These are phyloP conservation scores for Alviniconcha strummeri DNA, from an alignment of 2,888 invertebrate species.

Conservation along the genomic window DNA sequence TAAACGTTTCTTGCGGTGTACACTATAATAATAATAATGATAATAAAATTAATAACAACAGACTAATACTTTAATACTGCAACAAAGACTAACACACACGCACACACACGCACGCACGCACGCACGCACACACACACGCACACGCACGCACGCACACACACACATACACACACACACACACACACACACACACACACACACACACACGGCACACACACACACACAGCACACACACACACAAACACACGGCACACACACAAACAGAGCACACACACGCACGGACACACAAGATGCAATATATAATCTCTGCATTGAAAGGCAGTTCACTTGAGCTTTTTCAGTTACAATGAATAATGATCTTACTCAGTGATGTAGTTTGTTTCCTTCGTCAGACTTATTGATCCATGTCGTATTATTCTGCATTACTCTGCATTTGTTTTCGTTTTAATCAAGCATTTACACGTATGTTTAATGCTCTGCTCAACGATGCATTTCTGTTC, in stretches of 20 bases:
- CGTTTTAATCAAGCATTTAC: too few relatives aligned
- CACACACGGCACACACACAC: conserved; percentile 15
- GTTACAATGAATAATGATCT: too few relatives aligned
- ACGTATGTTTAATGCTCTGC: too few relatives aligned
- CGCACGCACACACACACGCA: conserved; percentile 7
- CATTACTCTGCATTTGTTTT: too few relatives aligned
- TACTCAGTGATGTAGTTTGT: too few relatives aligned
- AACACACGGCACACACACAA: neutral
- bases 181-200: conserved; percentile 7
- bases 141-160: neutral
- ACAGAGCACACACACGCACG: neutral
- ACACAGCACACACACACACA: neutral
- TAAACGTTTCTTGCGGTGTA: too few relatives aligned
- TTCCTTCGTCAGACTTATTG: too few relatives aligned
- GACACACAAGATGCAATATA: neutral
- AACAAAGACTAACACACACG: neutral
- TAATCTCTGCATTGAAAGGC: too few relatives aligned
- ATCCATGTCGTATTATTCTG: too few relatives aligned
- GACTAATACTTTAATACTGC: neutral
- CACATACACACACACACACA: neutral
- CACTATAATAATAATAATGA: too few relatives aligned
- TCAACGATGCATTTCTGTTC: too few relatives aligned
- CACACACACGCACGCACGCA: neutral
- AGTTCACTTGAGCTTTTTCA: too few relatives aligned
- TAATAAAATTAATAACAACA: neutral